Conservation (phyloP, 2,797 vertebrate genomes). For the Sylvilagus floridanus region DNA sequence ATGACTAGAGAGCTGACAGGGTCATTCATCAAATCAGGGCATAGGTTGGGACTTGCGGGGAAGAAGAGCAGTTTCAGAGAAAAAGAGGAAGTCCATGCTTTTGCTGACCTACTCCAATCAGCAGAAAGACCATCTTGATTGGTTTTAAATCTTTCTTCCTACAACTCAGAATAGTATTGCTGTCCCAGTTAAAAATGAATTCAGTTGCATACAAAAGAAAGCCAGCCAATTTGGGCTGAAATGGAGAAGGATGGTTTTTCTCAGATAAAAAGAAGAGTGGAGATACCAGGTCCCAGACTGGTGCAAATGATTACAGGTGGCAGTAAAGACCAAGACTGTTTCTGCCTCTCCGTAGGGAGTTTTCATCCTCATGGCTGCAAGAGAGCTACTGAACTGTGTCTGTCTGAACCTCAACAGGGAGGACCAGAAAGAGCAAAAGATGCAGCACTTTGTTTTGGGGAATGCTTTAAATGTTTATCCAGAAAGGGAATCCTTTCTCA, state of each 20-base stretch:
- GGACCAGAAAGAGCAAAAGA: background rate
- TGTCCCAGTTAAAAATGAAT: background rate
- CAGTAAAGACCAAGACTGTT: background rate
- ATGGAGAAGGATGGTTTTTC: background rate
- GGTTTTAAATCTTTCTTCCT: conserved; percentile 14
- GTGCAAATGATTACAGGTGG: background rate
- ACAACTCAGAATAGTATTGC: background rate
- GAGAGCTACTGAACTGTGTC: background rate
- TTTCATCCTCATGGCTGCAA: no score
- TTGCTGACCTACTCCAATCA: background rate
- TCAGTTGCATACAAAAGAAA: background rate
- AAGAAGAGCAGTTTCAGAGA: background rate
- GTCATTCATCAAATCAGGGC: background rate
- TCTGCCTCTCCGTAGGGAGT: background rate
- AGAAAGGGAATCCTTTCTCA: background rate
- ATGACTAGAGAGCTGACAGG: background rate
- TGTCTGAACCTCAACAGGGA: background rate
- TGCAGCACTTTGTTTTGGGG: background rate
- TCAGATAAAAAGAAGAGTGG: background rate
- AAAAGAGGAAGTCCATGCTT: background rate
- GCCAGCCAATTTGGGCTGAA: background rate
- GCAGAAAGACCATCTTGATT: background rate
- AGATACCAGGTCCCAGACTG: background rate
- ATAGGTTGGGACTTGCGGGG: fast-evolving
- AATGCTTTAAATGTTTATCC: background rate